Base-by-base conservation (phyloP, 2,113 vertebrate genomes). In the Plectropomus leopardus region DNA sequence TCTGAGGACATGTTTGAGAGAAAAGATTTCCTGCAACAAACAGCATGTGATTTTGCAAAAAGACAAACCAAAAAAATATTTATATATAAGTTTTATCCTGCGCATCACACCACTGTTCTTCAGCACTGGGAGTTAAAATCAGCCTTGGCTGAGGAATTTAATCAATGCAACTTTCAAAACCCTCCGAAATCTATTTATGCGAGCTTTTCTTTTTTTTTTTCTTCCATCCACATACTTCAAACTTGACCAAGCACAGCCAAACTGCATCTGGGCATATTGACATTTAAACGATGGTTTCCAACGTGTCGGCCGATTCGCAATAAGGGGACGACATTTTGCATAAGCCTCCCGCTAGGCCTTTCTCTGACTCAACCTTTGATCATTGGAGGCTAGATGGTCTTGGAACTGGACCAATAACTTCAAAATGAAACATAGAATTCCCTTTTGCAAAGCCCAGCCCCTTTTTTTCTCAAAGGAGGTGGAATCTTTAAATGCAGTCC, bases 331-430 rank as follows among this genome's bases (percentile, higher is more conserved):
- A 86, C 86, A 90, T 94, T 93, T 93, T 92, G 91, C 92, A 90
- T 92, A 84, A 93, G 89, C 90, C 92, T 94, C 94, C 94, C 51
- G 89, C 93, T 63, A 87, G 90, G 88, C 89, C 78, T 92, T 93
- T 94, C 92, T 94, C 79, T 83, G 78, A 85, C 84, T 84, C 90
- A 59, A 93, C 93, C 94, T 95, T 95, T 95, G 94, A 96, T 96
- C 94, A 91, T 63, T 93, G 92, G 86, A 94, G 93, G 93, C 90
- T 87, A 60, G 85, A 95, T 87, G 88, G 76, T 86, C 83, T 93
- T 94, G 94, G 93, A 95, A 93, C 84, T 87, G 91, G 82, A 93
- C 94, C 95, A 95, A 92, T 90, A 92, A 93, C 92, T 93, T 92
- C 93, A 85, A 94, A 94, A 94, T 90, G 93, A 95, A 94, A 93